Evolutionary conservation across 2,888 invertebrate genomes (phyloP), one percentile per base, ranked within the genome.

Genomic region (Troglohyphantes excavatus): DNA sequence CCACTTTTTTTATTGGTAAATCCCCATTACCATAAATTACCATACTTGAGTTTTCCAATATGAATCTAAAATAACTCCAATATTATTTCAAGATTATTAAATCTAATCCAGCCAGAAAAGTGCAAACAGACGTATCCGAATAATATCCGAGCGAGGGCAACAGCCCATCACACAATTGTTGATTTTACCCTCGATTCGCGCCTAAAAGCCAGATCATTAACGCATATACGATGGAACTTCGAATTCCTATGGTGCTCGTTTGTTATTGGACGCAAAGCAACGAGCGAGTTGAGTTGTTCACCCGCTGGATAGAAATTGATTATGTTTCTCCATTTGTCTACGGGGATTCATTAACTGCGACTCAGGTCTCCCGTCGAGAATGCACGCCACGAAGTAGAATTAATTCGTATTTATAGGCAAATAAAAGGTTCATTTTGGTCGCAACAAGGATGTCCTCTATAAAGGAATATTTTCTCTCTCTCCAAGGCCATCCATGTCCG

Each of bases 291-390:
- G 85, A 86, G 85, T 70, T 78, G 85, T 67, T 33, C 84, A 65
- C 75, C 75, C 39, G 63, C 84, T 67, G 61, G 85, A 53, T 86
- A 78, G 85, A 68, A 86, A 86, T 86, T 78, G 78, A 86, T 86
- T 86, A 86, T 68, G 76, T 78, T 86, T 78, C 85, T 86, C 85
- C 70, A 86, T 78, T 86, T 86, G 85, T 86, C 85, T 86, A 86
- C 85, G 78, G 85, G 85, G 85, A 78, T 68, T 86, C 85, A 78
- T 86, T 78, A 76, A 68, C 59, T 78, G 76, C 43, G 68, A 86
- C 85, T 78, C 68, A 68, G 68, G 85, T 61, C 68, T 70, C 78
- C 70, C 43, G 27, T 65, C 27, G 84, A 67, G 75, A 75, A 68
- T 19, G 85, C 61, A 27, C 53, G 75, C 33, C 53, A 65, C 82